phyloP scores from a whole-genome alignment of 1,140 invertebrate genomes.

The Zelostemma sp. region DNA sequence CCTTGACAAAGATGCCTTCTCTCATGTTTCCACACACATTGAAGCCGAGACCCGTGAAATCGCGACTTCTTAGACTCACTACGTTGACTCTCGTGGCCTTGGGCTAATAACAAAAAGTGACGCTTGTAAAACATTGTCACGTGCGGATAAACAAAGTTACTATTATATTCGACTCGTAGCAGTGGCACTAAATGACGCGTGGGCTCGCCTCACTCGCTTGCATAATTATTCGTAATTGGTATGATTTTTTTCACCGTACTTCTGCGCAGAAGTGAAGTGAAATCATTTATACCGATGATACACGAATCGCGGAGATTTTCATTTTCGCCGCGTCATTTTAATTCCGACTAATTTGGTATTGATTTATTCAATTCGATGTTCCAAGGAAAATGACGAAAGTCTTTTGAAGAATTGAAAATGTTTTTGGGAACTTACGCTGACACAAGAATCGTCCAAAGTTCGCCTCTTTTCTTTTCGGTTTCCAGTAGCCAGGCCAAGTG shows the following conservation, averaged over 20 bases:
- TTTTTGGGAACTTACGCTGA: conserved; percentile 75
- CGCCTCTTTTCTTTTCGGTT: conserved; percentile 71
- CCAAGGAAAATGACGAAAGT: no score
- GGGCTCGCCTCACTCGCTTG: conserved; percentile 24
- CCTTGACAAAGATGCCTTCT: conserved; percentile 90
- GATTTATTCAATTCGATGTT: no score
- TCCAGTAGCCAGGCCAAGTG: conserved; percentile 65
- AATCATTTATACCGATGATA: neutral
- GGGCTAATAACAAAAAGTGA: conserved; percentile 53
- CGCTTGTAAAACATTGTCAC: conserved; percentile 25
- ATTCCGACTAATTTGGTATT: no score
- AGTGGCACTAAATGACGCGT: conserved; percentile 21
- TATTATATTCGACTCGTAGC: conserved; percentile 1
- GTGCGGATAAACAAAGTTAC: conserved; percentile 14
- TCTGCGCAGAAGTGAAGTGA: neutral
- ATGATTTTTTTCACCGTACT: no score
- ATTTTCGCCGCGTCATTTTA: neutral
- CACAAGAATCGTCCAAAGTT: conserved; percentile 76
- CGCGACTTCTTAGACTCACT: conserved; percentile 84
- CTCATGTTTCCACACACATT: conserved; percentile 89
- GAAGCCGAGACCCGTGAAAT: conserved; percentile 93
- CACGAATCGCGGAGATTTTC: neutral
- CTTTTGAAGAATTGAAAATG: no score
- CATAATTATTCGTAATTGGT: conserved; percentile 12
- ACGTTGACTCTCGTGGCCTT: conserved; percentile 69